Evolutionary conservation across 2,113 vertebrate species (phyloP), one percentile per base, ranked within the genome.

Genomic region (Neogobius melanostomus): DNA sequence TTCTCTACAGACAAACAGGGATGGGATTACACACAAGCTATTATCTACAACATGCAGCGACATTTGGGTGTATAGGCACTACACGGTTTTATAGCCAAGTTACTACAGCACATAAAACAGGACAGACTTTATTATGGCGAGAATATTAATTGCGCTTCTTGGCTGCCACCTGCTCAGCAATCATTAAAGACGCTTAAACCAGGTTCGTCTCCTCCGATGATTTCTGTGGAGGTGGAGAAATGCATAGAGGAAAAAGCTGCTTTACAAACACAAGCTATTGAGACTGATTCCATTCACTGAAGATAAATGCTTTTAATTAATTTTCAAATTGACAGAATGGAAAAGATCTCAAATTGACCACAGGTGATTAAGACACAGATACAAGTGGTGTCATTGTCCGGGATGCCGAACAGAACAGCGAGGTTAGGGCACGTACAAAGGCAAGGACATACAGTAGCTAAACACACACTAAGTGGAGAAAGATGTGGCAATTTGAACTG

Each of bases 1-100:
- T 88, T 91, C 49, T 90, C 90, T 92, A 91, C 79, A 90, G 83
- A 88, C 84, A 89, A 64, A 90, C 83, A 89, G 56, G 84, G 75
- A 80, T 85, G 82, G 83, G 81, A 84, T 77, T 60, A 81, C 82
- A 89, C 75, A 81, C 56, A 74, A 50, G 17, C 82, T 83, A 80
- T 83, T 76, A 84, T 84, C 77, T 80, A 86, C 76, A 71, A 67
- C 90, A 87, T 84, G 79, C 77, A 84, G 76, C 59, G 68, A 76
- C 65, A 88, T 64, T 83, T 76, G 54, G 66, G 82, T 66, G 59
- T 69, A 85, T 66, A 71, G 67, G 42, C 4, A 17, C 49, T 52
- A 66, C 61, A 72, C 48, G 76, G 77, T 73, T 83, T 79, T 68
- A 57, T 2, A 72, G 75, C 43, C 54, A 68, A 56, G 67, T 75